Evolutionary conservation across 2,797 vertebrate genomes (phyloP).

Genomic region (Enteromius treurensis): DNA sequence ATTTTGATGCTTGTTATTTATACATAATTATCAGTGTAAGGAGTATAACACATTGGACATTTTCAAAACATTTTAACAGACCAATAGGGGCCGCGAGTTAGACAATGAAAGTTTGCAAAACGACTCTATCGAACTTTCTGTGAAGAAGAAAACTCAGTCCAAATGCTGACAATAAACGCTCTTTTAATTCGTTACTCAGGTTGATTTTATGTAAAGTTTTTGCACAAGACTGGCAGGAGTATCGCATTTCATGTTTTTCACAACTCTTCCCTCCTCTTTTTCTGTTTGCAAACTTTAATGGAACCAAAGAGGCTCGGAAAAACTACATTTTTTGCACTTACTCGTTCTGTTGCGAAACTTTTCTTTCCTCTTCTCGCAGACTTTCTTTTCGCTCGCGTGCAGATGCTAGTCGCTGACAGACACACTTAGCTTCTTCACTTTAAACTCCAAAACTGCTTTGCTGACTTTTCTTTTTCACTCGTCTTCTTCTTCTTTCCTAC

Average conservation of each 20-base stretch:
- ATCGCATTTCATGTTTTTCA: conserved; percentile 19
- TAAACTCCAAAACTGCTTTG: conserved; percentile 75
- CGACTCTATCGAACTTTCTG: conserved; percentile 4
- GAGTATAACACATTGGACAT: neutral
- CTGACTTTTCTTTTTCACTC: conserved; percentile 68
- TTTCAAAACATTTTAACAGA: conserved; percentile 7
- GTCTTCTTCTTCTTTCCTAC: conserved; percentile 63
- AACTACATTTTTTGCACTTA: conserved; percentile 67
- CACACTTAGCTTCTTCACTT: conserved; percentile 65
- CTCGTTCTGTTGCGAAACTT: conserved; percentile 63
- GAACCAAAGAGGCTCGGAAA: conserved; percentile 27
- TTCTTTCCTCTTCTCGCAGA: conserved; percentile 21
- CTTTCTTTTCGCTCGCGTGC: conserved; percentile 47
- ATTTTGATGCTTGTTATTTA: neutral
- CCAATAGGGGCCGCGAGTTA: conserved; percentile 35
- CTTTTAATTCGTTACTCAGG: neutral
- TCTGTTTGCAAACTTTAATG: conserved; percentile 59
- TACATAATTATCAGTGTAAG: neutral
- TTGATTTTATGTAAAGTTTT: neutral
- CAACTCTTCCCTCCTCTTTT: conserved; percentile 20
- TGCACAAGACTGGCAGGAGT: neutral
- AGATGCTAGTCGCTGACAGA: conserved; percentile 65
- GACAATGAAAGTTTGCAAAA: conserved; percentile 20
- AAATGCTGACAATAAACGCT: neutral
- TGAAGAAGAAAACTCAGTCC: neutral